phyloP scores from a whole-genome alignment of 2,888 invertebrate species.

The Aethes cnicana region DNA sequence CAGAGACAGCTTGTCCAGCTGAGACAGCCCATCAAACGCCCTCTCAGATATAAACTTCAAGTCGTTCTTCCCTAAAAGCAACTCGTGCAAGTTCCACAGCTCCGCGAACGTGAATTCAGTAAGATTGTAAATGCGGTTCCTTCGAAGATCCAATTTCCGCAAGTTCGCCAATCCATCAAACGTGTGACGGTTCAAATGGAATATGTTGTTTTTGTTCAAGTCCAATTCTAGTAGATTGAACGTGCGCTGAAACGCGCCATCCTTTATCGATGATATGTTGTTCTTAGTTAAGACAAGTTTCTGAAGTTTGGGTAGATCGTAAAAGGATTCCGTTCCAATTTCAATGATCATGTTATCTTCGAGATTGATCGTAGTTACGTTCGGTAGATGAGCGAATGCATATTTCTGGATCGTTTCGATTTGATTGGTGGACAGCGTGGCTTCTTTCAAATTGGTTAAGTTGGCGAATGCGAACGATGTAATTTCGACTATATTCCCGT shows the following conservation, averaged over 20 bases:
- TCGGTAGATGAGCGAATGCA: constrained; percentile 88
- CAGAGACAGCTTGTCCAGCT: constrained; percentile 87
- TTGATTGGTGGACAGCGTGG: constrained; percentile 86
- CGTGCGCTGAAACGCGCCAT: constrained; percentile 90
- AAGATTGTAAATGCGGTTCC: constrained; percentile 89
- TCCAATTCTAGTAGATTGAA: constrained; percentile 90
- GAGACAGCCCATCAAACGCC: constrained; percentile 89
- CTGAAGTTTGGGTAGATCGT: constrained; percentile 86
- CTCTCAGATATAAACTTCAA: constrained; percentile 88
- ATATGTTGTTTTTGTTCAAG: constrained; percentile 89
- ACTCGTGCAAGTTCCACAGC: constrained; percentile 87
- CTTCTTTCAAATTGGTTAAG: constrained; percentile 85
- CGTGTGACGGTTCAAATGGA: constrained; percentile 88
- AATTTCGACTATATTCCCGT: constrained; percentile 87
- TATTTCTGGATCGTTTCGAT: constrained; percentile 86
- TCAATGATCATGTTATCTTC: constrained; percentile 90
- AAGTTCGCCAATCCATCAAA: constrained; percentile 90
- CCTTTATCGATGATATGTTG: constrained; percentile 91
- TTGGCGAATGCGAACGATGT: constrained; percentile 89
- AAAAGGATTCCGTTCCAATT: constrained; percentile 88
- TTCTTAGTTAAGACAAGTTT: constrained; percentile 93
- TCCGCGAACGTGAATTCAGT: constrained; percentile 91
- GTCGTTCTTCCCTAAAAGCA: constrained; percentile 86
- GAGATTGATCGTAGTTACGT: constrained; percentile 86
- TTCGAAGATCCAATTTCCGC: constrained; percentile 87